Conservation (phyloP, 2,797 vertebrate species). For the Sebastes steindachneri region DNA sequence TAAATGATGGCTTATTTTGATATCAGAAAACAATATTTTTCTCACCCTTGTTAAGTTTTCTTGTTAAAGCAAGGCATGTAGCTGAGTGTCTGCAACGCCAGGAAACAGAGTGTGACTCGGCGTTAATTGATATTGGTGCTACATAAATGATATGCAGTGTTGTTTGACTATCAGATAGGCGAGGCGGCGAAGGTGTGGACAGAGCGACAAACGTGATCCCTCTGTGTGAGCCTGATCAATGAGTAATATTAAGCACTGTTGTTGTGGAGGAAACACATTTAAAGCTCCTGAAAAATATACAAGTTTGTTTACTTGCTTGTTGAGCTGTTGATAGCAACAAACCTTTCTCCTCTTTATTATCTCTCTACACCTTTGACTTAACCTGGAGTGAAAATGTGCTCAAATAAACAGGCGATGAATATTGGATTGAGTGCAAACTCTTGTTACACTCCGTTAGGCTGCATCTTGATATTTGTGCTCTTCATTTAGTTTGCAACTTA, state of each 20-base stretch:
- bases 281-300: constrained; percentile 4
- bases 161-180: not conserved
- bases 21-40: not conserved
- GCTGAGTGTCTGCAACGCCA: not conserved
- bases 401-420: constrained; percentile 29
- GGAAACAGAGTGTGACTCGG: constrained; percentile 12
- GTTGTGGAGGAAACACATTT: constrained; percentile 7
- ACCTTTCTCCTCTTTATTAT: constrained; percentile 9
- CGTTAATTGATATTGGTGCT: constrained; percentile 43
- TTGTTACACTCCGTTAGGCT: not conserved
- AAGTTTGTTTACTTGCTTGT: constrained; percentile 37
- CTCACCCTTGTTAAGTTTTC: not conserved
- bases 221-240: constrained; percentile 32
- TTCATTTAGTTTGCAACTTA: not conserved
- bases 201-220: not conserved
- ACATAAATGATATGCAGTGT: constrained; percentile 17
- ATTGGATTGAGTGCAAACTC: constrained; percentile 1
- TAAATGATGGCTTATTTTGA: not conserved
- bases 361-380: not conserved
- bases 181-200: constrained; percentile 12
- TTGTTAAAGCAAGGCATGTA: not conserved
- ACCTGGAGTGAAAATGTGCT: constrained; percentile 13
- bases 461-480: not conserved
- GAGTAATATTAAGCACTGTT: constrained; percentile 11
- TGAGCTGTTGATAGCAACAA: not conserved